Evolutionary conservation across 2,797 vertebrate species (phyloP).

Genomic region (Anisognathus igniventris): DNA sequence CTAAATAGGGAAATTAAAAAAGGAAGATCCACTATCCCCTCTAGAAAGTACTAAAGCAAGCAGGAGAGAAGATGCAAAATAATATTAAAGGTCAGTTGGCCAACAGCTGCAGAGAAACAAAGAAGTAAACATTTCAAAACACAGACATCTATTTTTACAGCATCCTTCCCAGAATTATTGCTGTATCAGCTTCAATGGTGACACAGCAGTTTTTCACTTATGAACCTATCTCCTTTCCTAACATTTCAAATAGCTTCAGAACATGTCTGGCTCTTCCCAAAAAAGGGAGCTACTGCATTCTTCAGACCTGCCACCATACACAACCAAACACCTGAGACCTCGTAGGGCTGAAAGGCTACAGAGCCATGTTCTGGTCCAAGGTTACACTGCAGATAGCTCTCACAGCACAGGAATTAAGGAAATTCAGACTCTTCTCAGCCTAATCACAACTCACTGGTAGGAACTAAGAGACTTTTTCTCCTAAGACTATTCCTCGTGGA

Average conservation of each 20-base stretch:
- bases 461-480: background rate
- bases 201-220: slow-evolving; percentile 32
- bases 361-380: background rate
- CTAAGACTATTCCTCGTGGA: background rate
- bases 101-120: slow-evolving; percentile 45
- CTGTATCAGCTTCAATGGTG: slow-evolving; percentile 39
- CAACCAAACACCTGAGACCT: background rate
- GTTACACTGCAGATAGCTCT: background rate
- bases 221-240: background rate
- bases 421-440: background rate
- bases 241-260: background rate
- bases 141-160: slow-evolving; percentile 57
- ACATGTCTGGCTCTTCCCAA: background rate
- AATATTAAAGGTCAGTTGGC: slow-evolving; percentile 32
- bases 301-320: background rate
- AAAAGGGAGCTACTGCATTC: background rate
- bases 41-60: slow-evolving; percentile 48
- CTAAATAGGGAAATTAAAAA: slow-evolving; percentile 47
- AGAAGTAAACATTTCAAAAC: slow-evolving; percentile 64
- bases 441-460: background rate
- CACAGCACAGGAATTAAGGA: background rate
- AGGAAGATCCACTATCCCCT: background rate
- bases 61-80: slow-evolving; percentile 7
- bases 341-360: background rate
- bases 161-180: slow-evolving; percentile 46